These are phyloP conservation scores for Apoderus coryli DNA, from an alignment of 2,888 invertebrate species.

Conservation along the genomic window DNA sequence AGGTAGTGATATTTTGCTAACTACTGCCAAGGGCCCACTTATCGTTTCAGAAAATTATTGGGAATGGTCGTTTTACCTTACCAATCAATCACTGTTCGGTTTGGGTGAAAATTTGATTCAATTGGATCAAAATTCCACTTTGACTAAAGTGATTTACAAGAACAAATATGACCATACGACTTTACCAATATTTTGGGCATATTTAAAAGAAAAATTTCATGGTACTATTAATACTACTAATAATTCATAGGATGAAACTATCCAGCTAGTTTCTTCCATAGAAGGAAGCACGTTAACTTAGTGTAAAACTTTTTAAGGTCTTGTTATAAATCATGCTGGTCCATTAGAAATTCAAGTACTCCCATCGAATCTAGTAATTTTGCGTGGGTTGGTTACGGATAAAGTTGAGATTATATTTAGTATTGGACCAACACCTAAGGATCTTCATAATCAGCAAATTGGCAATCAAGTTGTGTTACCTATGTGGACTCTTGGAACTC, in stretches of 20 bases:
- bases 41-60: conserved; percentile 44
- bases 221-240: conserved; percentile 25
- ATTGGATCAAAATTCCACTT: conserved; percentile 25
- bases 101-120: conserved; percentile 36
- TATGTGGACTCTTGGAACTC: conserved; percentile 33
- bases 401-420: conserved; percentile 35
- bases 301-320: too few species aligned
- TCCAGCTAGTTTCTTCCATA: not conserved
- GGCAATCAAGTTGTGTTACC: conserved; percentile 22
- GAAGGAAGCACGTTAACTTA: not conserved
- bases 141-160: conserved; percentile 34
- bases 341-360: conserved; percentile 41
- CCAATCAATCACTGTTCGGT: conserved; percentile 39
- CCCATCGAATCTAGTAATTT: conserved; percentile 37
- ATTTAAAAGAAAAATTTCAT: conserved; percentile 38
- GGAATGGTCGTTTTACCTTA: conserved; percentile 43
- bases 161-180: conserved; percentile 33
- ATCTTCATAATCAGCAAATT: conserved; percentile 31
- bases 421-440: conserved; percentile 37
- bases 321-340: conserved; percentile 37
- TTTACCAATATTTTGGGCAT: conserved; percentile 39
- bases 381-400: conserved; percentile 37
- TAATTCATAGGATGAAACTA: not conserved
- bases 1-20: conserved; percentile 29
- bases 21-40: conserved; percentile 41